These are phyloP conservation scores for Sorex araneus DNA, from an alignment of 2,113 vertebrate species.

Conservation along the genomic window DNA sequence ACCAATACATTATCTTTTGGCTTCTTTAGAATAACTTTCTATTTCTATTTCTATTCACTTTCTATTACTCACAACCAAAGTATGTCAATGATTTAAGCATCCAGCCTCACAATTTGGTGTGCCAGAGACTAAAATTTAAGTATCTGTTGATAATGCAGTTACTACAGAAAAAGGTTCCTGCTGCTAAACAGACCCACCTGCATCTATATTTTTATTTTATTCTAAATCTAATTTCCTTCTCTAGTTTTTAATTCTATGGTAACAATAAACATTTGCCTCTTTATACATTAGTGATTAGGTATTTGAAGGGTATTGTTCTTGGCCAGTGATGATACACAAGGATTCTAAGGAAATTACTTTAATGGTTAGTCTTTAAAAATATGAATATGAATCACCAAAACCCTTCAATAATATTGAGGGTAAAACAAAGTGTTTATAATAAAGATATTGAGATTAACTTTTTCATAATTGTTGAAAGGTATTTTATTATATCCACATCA, in stretches of 20 bases:
- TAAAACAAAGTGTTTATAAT: no score
- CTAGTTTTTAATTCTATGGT: not conserved
- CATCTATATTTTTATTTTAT: not conserved
- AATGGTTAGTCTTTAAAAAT: not conserved
- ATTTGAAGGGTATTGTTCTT: not conserved
- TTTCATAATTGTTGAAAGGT: no score
- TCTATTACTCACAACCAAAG: constrained; percentile 1
- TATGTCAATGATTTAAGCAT: not conserved
- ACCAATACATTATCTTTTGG: not conserved
- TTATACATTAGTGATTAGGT: not conserved
- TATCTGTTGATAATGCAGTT: no score
- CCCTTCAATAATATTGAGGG: not conserved
- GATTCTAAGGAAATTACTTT: not conserved
- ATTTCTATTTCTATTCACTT: no score
- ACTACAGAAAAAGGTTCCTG: not conserved
- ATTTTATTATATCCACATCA: no score
- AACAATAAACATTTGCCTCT: not conserved
- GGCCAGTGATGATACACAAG: not conserved
- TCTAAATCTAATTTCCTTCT: not conserved
- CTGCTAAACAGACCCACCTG: not conserved
- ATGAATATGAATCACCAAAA: not conserved
- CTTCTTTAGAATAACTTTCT: not conserved
- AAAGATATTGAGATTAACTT: no score
- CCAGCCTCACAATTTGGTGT: not conserved
- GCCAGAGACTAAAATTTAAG: no score